Conservation (phyloP, 2,113 vertebrate species). For the Cavia aperea region DNA sequence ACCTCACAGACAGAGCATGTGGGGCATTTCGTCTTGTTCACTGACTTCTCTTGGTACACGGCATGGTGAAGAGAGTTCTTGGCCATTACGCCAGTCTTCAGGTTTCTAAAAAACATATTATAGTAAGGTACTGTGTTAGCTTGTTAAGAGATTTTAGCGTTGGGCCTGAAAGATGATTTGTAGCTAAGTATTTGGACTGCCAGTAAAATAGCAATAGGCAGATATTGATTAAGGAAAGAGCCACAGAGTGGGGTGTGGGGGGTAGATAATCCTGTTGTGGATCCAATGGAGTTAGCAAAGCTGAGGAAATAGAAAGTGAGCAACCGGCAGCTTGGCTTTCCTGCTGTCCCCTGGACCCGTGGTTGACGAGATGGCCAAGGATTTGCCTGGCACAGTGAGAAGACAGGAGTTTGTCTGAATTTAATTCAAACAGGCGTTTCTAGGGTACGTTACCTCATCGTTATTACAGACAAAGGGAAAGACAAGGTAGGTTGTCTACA, state of each 20-base stretch:
- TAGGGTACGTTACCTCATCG: background rate
- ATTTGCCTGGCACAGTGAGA: background rate
- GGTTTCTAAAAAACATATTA: slow-evolving; percentile 27
- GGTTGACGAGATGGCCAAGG: background rate
- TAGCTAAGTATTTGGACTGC: slow-evolving; percentile 10
- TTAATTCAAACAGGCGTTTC: background rate
- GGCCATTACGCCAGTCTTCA: background rate
- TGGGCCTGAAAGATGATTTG: background rate
- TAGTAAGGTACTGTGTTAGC: background rate
- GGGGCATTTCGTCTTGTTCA: background rate
- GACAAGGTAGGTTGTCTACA: background rate
- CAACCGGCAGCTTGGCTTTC: background rate
- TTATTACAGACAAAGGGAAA: background rate
- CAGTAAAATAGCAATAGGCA: background rate
- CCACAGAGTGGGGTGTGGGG: background rate
- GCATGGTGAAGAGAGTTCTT: slow-evolving; percentile 23
- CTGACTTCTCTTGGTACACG: background rate
- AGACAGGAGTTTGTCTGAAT: background rate
- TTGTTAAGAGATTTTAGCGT: background rate
- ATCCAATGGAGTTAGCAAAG: background rate
- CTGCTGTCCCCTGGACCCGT: background rate
- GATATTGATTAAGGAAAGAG: slow-evolving; percentile 36
- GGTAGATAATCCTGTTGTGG: background rate
- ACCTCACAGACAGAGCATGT: background rate
- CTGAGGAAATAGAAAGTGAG: background rate